Evolutionary conservation across 2,797 vertebrate genomes (phyloP).

Genomic region (Pseudochirops cupreus): DNA sequence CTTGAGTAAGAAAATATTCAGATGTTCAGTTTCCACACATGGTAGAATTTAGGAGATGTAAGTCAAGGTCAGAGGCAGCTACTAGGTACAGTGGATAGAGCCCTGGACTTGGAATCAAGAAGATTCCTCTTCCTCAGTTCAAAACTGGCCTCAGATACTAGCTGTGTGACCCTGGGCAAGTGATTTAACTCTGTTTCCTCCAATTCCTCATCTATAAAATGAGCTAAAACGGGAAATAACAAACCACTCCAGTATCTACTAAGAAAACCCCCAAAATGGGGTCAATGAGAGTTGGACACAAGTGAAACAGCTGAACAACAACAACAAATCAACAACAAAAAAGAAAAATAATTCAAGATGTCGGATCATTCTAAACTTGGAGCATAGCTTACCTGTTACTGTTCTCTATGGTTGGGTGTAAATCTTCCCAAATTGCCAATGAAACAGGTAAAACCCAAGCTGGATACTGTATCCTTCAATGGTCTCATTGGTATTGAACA

Average conservation of each 20-base stretch:
- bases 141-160: not conserved
- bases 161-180: not conserved
- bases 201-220: not conserved
- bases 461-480: not conserved
- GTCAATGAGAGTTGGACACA: not conserved
- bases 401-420: not conserved
- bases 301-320: not conserved
- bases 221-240: not conserved
- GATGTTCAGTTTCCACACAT: not conserved
- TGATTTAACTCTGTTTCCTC: not conserved
- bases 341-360: not conserved
- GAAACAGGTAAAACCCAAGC: not conserved
- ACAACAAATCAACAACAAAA: not conserved
- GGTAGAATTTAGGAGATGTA: not conserved
- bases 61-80: not conserved
- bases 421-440: not conserved
- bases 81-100: not conserved
- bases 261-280: not conserved
- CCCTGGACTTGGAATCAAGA: not conserved
- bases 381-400: not conserved
- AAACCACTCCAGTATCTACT: not conserved
- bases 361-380: not conserved
- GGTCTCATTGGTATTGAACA: no score
- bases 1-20: not conserved
- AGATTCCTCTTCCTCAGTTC: not conserved